Percentiles rank a stretch among this genome's conserved stretches.
Conservation (phyloP, 1,140 invertebrate genomes). For the Bombus pyrosoma region DNA sequence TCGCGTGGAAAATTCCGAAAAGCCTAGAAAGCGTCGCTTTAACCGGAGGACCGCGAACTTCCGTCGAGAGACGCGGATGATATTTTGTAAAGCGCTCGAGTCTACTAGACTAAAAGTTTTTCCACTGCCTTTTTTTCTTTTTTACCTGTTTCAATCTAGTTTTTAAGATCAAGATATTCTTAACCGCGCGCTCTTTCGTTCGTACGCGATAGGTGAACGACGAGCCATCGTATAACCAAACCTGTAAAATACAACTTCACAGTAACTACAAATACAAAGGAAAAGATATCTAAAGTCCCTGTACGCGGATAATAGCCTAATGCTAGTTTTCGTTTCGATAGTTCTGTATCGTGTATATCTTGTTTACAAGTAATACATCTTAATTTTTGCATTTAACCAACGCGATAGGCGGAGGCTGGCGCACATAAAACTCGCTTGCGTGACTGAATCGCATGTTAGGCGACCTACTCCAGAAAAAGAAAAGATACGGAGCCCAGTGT, state of each 20-base stretch:
- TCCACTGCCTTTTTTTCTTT: no score
- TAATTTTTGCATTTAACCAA: slow-evolving; percentile 38
- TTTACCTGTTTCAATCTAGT: background rate
- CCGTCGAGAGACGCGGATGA: background rate
- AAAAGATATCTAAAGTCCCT: background rate
- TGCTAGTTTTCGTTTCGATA: background rate
- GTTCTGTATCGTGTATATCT: slow-evolving; percentile 28
- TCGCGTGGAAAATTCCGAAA: slow-evolving; percentile 25
- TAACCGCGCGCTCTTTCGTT: no score
- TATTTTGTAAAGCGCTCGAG: background rate
- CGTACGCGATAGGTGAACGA: background rate
- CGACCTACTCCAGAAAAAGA: slow-evolving; percentile 47
- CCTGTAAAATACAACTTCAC: background rate
- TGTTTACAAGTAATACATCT: slow-evolving; percentile 53
- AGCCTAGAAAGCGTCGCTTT: slow-evolving; percentile 18
- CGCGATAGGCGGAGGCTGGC: slow-evolving; percentile 30
- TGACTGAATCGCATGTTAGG: slow-evolving; percentile 44
- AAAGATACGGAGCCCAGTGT: slow-evolving; percentile 32
- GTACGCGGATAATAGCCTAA: background rate
- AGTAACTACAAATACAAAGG: background rate
- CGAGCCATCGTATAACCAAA: background rate
- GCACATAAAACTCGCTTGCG: slow-evolving; percentile 17
- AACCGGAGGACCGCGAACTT: slow-evolving; percentile 10
- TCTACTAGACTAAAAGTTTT: background rate
- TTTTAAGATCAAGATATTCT: background rate